Base-by-base conservation (phyloP, 2,797 vertebrate species). In the Corythornis leucogaster region DNA sequence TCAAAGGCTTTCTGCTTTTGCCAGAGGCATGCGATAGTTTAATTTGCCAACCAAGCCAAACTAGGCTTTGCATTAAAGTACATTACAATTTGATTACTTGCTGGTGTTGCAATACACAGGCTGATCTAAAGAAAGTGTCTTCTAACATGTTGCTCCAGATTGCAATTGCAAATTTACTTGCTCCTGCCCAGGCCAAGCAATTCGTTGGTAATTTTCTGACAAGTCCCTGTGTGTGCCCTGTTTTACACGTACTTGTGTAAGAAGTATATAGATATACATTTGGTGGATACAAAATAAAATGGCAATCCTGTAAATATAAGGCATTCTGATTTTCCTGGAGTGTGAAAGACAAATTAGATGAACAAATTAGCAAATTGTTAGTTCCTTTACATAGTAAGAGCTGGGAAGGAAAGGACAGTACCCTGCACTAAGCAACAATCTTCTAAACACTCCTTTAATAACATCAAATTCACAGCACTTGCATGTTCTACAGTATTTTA, bases 1-100 rank as follows among this genome's bases (percentile, higher is more conserved):
- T 96, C 93, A 96, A 96, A 96, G 93, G 81, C 84, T 93, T 90
- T 75, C 53, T 92, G 82, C 86, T 92, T 93, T 95, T 87, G 96
- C 95, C 87, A 92, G 92, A 95, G 96, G 94, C 92, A 31, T 87
- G 59, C 1, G 81, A 96, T 94, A 94, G 84, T 93, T 96, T 85
- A 92, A 94, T 94, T 24, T 96, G 92, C 95, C 76, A 90, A 90
- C 92, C 73, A 90, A 95, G 95, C 73, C 93, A 93, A 94, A 92
- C 88, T 48, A 90, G 69, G 84, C 81, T 96, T 93, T 94, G 90
- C 92, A 93, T 87, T 94, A 85, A 89, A 94, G 92, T 93, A 75
- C 92, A 71, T 83, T 79, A 94, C 89, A 92, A 69, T 93, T 92
- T 93, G 90, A 96, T 90, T 95, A 92, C 86, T 93, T 85, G 84